Conservation (phyloP, 2,797 vertebrate genomes). For the Helarctos malayanus region DNA sequence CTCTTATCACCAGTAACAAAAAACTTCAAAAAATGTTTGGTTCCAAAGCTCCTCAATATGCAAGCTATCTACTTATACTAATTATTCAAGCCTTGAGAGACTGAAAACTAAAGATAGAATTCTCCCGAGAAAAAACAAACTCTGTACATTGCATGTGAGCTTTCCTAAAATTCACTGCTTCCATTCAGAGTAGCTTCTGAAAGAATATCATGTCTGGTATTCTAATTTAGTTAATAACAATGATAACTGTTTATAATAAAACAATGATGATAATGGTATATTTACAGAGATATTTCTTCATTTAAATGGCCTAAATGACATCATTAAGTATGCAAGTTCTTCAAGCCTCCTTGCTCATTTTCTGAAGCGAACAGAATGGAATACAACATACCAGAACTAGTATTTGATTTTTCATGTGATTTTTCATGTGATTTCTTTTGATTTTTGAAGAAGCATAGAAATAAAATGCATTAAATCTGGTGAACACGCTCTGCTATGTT, state of each 20-base stretch:
- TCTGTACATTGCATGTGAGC: not conserved
- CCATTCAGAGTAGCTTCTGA: not conserved
- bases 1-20: slow-evolving; percentile 76
- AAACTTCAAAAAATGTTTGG: slow-evolving; percentile 76
- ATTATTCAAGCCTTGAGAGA: slow-evolving; percentile 79
- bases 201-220: not conserved
- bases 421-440: not conserved
- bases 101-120: slow-evolving; percentile 79
- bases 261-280: not conserved
- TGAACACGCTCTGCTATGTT: not conserved
- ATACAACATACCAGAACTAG: not conserved
- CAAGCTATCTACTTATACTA: slow-evolving; percentile 77
- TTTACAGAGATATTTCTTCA: not conserved
- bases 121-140: slow-evolving; percentile 69
- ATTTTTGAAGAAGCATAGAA: not conserved
- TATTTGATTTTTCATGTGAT: not conserved
- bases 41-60: slow-evolving; percentile 71
- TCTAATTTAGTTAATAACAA: slow-evolving; percentile 49
- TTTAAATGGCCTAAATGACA: not conserved
- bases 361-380: not conserved
- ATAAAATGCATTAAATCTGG: not conserved
- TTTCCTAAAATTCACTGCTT: slow-evolving; percentile 40
- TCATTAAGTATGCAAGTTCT: not conserved
- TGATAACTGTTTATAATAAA: not conserved
- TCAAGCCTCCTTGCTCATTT: not conserved